Percentiles rank a stretch among this genome's conserved stretches.
Evolutionary conservation across 1,140 invertebrate genomes (phyloP).

Genomic region (Diploscapter pachys): DNA sequence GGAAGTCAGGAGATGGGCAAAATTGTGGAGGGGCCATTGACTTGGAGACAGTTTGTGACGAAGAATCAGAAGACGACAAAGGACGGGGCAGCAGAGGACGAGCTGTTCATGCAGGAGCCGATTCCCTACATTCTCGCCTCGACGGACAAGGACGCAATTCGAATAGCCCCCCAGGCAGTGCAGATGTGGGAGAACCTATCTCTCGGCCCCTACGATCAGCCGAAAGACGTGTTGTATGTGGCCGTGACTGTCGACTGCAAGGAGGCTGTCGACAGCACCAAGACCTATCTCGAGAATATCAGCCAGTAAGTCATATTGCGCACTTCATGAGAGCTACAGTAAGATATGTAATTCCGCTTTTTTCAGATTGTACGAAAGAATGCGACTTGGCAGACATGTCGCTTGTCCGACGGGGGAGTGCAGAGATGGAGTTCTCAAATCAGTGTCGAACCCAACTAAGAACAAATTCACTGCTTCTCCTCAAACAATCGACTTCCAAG

Average conservation of each 20-base stretch:
- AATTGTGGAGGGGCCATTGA: conserved; percentile 29
- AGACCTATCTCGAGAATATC: conserved; percentile 15
- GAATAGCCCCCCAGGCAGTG: not conserved
- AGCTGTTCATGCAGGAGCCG: conserved; percentile 6
- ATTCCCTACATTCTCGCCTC: conserved; percentile 12
- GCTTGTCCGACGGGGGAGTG: not conserved
- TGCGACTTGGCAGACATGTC: conserved; percentile 1
- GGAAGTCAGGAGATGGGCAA: not conserved
- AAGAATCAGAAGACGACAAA: conserved; percentile 6
- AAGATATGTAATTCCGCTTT: too few species aligned
- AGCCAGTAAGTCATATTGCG: not conserved
- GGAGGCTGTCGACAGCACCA: conserved; percentile 3
- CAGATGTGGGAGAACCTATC: conserved; percentile 14
- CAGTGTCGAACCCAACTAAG: not conserved
- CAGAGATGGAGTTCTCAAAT: conserved; percentile 4
- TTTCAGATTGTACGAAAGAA: conserved; percentile 9
- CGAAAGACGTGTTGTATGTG: conserved; percentile 85
- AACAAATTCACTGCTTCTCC: conserved; percentile 2
- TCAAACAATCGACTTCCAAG: not conserved
- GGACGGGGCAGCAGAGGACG: conserved; percentile 11
- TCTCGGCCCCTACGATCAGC: conserved; percentile 85
- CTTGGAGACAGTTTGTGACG: conserved; percentile 22
- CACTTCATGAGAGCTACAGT: not conserved
- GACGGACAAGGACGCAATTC: conserved; percentile 11
- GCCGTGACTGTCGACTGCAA: conserved; percentile 87